Base-by-base conservation (phyloP, 1,140 invertebrate species). In the Hyposmocoma kahamanoa region DNA sequence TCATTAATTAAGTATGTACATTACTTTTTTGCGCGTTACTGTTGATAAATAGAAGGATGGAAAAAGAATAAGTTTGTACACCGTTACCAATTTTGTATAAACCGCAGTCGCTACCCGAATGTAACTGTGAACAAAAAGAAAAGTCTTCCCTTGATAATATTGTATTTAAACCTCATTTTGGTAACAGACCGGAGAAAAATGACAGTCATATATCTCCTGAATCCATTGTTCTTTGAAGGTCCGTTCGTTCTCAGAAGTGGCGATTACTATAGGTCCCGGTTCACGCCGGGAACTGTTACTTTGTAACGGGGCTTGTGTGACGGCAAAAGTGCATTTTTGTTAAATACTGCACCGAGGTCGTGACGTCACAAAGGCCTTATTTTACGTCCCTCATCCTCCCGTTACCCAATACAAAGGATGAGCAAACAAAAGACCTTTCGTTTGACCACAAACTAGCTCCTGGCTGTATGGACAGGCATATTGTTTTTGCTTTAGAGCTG, bases 241-340 rank as follows among this genome's bases (percentile, higher is more conserved):
- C 62, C 63, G 67, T 72, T 72, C 20, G 53, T 84, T 80, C 78
- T 59, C 10, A 63, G 72, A 78, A 81, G 52, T 48, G 49, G 46
- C 42, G 46, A 62, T 68, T 66, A 68, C 56, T 72, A 70, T 65
- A 57, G 66, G 53, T 84, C 71, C 77, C 74, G 76, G 71, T 78
- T 79, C 76, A 84, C 81, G 64, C 77, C 58, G 68, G 64, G 56
- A 70, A 79, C 78, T 76, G 81, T 84, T 84, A 81, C 45, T 67
- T 63, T 55, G 62, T 79, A 72, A 71, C 70, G 71, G 67, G 43
- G 39, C 47, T 60, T 22, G 62, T 42, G 56, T 69, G 68, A 78
- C 64, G 60, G 73, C 61, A 81, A 78, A 79, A 82, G 74, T 79
- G 71, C 61, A 81, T 73, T 80, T 74, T 78, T 63, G 55, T 73